Conservation (phyloP, 2,888 invertebrate species). For the Thecocarcelia acutangulata region DNA sequence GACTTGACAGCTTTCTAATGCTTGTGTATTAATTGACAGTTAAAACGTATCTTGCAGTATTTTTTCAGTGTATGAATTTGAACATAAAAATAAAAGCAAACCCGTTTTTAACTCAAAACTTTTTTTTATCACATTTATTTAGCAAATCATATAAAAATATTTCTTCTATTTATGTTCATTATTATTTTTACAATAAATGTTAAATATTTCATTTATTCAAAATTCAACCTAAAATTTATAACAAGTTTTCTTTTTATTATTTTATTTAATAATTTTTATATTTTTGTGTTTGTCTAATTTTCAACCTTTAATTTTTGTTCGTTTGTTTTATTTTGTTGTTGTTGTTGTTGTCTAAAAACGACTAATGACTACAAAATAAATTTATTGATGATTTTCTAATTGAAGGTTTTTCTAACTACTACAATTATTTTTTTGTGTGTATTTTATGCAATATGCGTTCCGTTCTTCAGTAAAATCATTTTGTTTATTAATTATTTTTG, state of each 20-base stretch:
- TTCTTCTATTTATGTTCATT: slow-evolving; percentile 12
- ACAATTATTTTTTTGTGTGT: slow-evolving; percentile 43
- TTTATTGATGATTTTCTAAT: slow-evolving; percentile 48
- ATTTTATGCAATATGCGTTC: slow-evolving; percentile 22
- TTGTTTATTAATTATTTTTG: slow-evolving; percentile 30
- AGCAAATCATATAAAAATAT: slow-evolving; percentile 64
- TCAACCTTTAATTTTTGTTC: slow-evolving; percentile 40
- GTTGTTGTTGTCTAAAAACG: slow-evolving; percentile 26
- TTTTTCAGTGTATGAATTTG: slow-evolving; percentile 31
- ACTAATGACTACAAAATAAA: slow-evolving; percentile 46
- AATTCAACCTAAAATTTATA: slow-evolving; percentile 48
- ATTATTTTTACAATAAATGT: background rate
- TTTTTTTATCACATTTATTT: slow-evolving; percentile 62
- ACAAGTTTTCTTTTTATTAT: slow-evolving; percentile 12
- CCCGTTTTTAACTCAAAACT: slow-evolving; percentile 2
- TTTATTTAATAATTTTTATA: too few species aligned
- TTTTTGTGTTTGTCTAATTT: too few species aligned
- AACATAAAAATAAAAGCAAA: slow-evolving; percentile 5
- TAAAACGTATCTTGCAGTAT: background rate
- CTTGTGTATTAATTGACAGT: too few species aligned
- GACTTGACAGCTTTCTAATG: too few species aligned
- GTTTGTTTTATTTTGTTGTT: too few species aligned
- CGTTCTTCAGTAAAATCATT: slow-evolving; percentile 46
- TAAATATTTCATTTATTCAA: slow-evolving; percentile 11
- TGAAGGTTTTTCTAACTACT: slow-evolving; percentile 49